Evolutionary conservation across 2,797 vertebrate genomes (phyloP), one percentile per base, ranked within the genome.

Genomic region (Carduelis carduelis): DNA sequence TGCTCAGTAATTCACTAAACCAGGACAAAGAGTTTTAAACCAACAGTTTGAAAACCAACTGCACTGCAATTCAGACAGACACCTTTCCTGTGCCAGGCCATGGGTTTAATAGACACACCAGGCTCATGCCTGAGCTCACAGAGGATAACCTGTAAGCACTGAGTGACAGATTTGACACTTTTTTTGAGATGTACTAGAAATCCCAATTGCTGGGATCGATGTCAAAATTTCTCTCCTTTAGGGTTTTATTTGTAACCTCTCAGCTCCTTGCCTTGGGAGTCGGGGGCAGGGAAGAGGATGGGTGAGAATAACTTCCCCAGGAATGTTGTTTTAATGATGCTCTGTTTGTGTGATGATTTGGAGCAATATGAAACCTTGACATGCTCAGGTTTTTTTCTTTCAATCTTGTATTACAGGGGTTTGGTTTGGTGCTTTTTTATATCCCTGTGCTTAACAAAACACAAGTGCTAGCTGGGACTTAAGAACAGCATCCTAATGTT

Each of bases 91-190:
- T 79, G 86, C 91, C 95, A 80, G 78, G 72, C 70, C 76, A 41
- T 0, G 8, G 56, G 71, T 92, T 96, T 95, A 93, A 83, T 75
- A 93, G 94, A 93, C 82, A 94, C 68, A 76, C 63, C 11, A 16
- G 92, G 90, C 90, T 97, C 94, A 87, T 5, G 30, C 63, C 89
- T 74, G 95, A 96, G 97, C 57, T 95, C 89, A 19, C 65, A 3
- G 1, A 70, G 44, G 96, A 96, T 97, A 93, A 83, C 79, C 43
- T 43, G 77, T 93, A 86, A 97, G 96, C 92, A 89, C 90, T 77
- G 44, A 76, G 87, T 82, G 97, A 89, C 92, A 76, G 89, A 83
- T 94, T 83, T 95, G 66, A 87, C 85, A 85, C 87, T 63, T 74
- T 84, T 47, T 90, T 87, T 39, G 89, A 93, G 90, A 79, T 71